Percentiles rank a stretch among this genome's conserved stretches.
Conservation (phyloP, 2,113 vertebrate species). For the Platysteira castanea region DNA sequence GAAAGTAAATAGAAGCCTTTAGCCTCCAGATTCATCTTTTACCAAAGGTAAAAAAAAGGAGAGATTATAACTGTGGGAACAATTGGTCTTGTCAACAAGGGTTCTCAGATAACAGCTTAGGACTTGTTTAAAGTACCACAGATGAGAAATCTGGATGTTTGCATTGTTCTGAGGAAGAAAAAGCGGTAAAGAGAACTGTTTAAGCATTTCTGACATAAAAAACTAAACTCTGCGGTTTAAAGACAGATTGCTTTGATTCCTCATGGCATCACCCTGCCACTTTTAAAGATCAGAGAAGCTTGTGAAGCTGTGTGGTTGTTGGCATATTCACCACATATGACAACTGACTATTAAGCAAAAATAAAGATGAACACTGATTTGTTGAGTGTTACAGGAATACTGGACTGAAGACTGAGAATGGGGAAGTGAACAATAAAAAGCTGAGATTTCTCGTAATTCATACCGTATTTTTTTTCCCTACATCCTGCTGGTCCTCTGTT, state of each 20-base stretch:
- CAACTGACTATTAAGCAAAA: conserved; percentile 41
- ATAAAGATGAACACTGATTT: conserved; percentile 47
- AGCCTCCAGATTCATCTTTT: not conserved
- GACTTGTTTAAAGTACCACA: conserved; percentile 17
- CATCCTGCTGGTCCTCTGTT: not conserved
- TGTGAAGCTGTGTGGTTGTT: conserved; percentile 23
- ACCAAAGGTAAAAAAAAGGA: not conserved
- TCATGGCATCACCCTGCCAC: conserved; percentile 4
- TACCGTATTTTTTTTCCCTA: not conserved
- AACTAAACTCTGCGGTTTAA: conserved; percentile 39
- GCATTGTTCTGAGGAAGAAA: not conserved
- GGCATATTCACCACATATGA: conserved; percentile 21
- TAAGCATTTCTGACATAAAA: conserved; percentile 42
- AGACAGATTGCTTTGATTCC: conserved; percentile 45
- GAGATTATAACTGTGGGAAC: not conserved
- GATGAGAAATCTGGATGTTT: conserved; percentile 20
- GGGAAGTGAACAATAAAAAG: conserved; percentile 48
- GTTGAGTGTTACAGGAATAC: not conserved
- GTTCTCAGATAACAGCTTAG: conserved; percentile 16
- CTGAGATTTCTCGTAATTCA: not conserved
- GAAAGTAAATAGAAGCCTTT: not conserved
- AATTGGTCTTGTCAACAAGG: not conserved
- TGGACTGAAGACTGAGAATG: conserved; percentile 6
- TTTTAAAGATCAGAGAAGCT: conserved; percentile 36
- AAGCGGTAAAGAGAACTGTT: conserved; percentile 25